Percentiles rank a stretch among this genome's conserved stretches.
Evolutionary conservation across 2,113 vertebrate species (phyloP).

Genomic region (Oncorhynchus tshawytscha): DNA sequence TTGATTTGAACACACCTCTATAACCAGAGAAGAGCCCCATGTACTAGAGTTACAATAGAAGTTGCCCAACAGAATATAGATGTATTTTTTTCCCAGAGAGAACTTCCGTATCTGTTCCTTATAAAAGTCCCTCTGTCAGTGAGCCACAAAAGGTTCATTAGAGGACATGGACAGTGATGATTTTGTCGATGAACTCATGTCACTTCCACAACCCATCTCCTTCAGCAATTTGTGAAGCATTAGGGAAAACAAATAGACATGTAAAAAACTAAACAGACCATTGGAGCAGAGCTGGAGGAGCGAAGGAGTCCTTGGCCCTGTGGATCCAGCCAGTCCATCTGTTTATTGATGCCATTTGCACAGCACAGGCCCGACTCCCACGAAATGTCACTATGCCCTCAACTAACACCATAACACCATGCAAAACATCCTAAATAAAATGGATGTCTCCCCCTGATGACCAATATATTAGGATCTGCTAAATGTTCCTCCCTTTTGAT

Average conservation of each 20-base stretch:
- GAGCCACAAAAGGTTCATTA: not conserved
- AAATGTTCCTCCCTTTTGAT: not conserved
- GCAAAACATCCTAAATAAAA: not conserved
- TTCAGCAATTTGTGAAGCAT: conserved; percentile 10
- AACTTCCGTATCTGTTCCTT: too few species aligned
- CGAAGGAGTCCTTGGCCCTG: conserved; percentile 1
- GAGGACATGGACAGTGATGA: not conserved
- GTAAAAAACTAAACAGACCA: conserved; percentile 30
- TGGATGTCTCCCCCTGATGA: too few species aligned
- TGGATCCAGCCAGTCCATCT: conserved; percentile 21
- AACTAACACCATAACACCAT: not conserved
- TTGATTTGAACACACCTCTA: not conserved
- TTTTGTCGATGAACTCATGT: not conserved
- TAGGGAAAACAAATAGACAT: conserved; percentile 24
- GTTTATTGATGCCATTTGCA: conserved; percentile 17
- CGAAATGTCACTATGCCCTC: conserved; percentile 31
- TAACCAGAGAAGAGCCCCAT: too few species aligned
- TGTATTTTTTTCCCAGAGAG: too few species aligned
- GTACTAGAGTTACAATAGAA: too few species aligned
- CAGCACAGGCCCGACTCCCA: conserved; percentile 7
- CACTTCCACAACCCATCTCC: not conserved
- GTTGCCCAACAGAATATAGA: too few species aligned
- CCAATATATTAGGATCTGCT: not conserved
- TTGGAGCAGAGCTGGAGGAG: not conserved
- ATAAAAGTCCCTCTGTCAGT: conserved; percentile 5